phyloP scores from a whole-genome alignment of 2,113 vertebrate genomes.

The Piaya cayana region DNA sequence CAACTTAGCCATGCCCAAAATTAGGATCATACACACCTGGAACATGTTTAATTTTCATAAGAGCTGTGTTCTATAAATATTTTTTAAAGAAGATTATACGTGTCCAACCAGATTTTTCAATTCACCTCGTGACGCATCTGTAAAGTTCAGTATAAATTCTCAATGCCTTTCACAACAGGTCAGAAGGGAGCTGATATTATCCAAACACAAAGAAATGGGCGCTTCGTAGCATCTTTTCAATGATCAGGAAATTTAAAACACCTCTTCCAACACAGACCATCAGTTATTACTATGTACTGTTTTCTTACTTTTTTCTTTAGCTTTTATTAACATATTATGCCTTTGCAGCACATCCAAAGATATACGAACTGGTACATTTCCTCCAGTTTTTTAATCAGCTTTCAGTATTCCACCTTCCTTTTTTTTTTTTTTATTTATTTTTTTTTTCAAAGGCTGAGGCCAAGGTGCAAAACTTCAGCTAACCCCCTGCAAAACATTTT shows the following conservation, averaged over 20 bases:
- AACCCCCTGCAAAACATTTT: conserved; percentile 2
- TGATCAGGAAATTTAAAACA: conserved; percentile 70
- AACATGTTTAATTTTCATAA: conserved; percentile 73
- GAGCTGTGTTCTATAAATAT: conserved; percentile 57
- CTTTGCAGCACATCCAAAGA: conserved; percentile 49
- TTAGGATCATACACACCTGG: conserved; percentile 61
- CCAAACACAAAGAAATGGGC: conserved; percentile 32
- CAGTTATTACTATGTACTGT: conserved; percentile 59
- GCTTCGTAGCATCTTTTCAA: conserved; percentile 59
- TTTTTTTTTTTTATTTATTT: background rate
- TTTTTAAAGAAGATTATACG: conserved; percentile 55
- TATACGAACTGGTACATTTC: conserved; percentile 38
- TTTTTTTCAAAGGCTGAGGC: background rate
- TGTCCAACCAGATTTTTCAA: conserved; percentile 55
- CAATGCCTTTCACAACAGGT: conserved; percentile 46
- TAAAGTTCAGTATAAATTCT: conserved; percentile 58
- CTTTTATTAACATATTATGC: conserved; percentile 65
- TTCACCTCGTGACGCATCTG: conserved; percentile 44
- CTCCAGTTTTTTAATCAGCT: conserved; percentile 52
- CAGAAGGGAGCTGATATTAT: conserved; percentile 53
- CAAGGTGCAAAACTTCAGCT: conserved; percentile 53
- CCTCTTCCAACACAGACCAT: conserved; percentile 26
- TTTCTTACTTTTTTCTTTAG: conserved; percentile 66
- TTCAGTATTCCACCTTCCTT: conserved; percentile 47
- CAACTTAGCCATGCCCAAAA: background rate